These are phyloP conservation scores for Chymomyza costata DNA, from an alignment of 1,140 invertebrate genomes.

Conservation along the genomic window DNA sequence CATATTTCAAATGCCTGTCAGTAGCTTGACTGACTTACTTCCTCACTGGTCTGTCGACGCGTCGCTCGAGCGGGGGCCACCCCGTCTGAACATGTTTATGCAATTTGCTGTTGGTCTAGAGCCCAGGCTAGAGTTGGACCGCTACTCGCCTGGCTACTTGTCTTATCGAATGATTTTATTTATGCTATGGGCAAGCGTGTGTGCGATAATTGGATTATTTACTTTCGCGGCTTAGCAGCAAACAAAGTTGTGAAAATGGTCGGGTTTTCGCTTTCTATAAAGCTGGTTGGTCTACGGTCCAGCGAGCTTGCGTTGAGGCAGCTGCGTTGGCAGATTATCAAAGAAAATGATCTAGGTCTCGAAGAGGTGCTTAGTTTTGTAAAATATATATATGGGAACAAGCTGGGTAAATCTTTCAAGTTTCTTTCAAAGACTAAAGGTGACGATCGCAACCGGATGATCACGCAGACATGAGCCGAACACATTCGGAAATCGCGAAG, in stretches of 20 bases:
- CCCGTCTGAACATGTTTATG: constrained; percentile 56
- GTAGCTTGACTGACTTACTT: constrained; percentile 47
- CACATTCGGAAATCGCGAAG: too few relatives aligned
- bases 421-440: too few relatives aligned
- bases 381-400: too few relatives aligned
- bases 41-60: constrained; percentile 32
- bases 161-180: constrained; percentile 72
- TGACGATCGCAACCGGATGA: too few relatives aligned
- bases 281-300: constrained; percentile 3
- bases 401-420: too few relatives aligned
- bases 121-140: neutral
- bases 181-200: constrained; percentile 64
- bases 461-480: too few relatives aligned
- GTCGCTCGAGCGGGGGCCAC: neutral
- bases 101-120: constrained; percentile 40
- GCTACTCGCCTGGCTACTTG: constrained; percentile 28
- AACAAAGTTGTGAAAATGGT: constrained; percentile 62
- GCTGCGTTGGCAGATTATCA: too few relatives aligned
- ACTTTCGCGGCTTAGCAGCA: constrained; percentile 67
- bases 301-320: too few relatives aligned
- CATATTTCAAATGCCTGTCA: constrained; percentile 61
- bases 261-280: constrained; percentile 69
- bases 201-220: constrained; percentile 72
- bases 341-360: too few relatives aligned
- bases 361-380: too few relatives aligned